Conservation (phyloP, 2,113 vertebrate genomes). For the Suricata suricatta region DNA sequence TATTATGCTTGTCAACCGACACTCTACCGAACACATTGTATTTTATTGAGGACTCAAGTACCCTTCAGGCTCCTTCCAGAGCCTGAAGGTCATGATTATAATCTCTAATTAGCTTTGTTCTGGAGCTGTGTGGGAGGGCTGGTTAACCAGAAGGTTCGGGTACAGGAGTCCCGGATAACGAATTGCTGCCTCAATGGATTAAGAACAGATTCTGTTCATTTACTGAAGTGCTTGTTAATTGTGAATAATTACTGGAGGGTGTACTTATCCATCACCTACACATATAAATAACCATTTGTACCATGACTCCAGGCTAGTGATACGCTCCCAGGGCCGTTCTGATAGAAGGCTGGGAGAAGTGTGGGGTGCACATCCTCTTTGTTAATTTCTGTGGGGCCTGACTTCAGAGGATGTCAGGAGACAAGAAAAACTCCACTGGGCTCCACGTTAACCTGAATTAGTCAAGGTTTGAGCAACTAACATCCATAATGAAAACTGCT, state of each 20-base stretch:
- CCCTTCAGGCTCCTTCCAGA: conserved; percentile 60
- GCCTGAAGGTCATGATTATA: conserved; percentile 75
- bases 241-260: conserved; percentile 76
- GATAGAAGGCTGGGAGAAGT: neutral
- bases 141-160: conserved; percentile 57
- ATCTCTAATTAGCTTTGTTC: conserved; percentile 77
- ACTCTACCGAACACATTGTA: conserved; percentile 50
- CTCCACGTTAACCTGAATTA: conserved; percentile 76
- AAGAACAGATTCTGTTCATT: conserved; percentile 73
- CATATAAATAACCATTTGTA: conserved; percentile 74
- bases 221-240: conserved; percentile 78
- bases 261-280: conserved; percentile 64
- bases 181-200: conserved; percentile 65
- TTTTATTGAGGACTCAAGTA: conserved; percentile 75
- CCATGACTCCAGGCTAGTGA: conserved; percentile 62
- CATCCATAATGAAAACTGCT: conserved; percentile 81
- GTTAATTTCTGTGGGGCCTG: conserved; percentile 78
- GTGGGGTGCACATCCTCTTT: conserved; percentile 12
- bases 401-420: conserved; percentile 76
- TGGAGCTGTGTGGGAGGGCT: conserved; percentile 58
- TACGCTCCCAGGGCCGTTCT: conserved; percentile 41
- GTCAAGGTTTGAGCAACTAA: conserved; percentile 81
- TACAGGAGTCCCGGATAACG: conserved; percentile 59
- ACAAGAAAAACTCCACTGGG: conserved; percentile 63
- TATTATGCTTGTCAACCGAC: conserved; percentile 56